These are phyloP conservation scores for Antheraea assamensis DNA, from an alignment of 2,888 invertebrate species.

Conservation along the genomic window DNA sequence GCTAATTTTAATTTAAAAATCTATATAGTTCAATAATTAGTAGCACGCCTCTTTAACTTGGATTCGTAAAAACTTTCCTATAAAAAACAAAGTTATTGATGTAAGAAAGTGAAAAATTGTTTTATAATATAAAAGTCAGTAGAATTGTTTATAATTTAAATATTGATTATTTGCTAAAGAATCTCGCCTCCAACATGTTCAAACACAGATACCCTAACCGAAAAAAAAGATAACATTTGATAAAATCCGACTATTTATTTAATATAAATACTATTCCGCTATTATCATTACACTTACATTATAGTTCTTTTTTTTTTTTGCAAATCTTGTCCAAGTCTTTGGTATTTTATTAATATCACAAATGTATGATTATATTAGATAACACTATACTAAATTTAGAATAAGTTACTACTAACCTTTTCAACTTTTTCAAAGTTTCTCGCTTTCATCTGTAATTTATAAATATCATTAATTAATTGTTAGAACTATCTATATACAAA, in stretches of 20 bases:
- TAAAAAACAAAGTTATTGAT: too few species aligned
- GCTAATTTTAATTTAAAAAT: too few species aligned
- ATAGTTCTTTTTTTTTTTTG: conserved; percentile 11
- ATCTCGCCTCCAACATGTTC: conserved; percentile 77
- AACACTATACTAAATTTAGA: conserved; percentile 38
- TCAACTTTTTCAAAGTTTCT: conserved; percentile 99
- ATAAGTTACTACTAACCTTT: conserved; percentile 91
- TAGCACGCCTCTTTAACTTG: too few species aligned
- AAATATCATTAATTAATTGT: conserved; percentile 10
- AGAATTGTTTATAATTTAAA: not conserved
- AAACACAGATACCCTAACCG: conserved; percentile 77
- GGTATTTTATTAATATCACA: conserved; percentile 39
- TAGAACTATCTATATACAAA: not conserved
- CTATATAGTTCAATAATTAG: too few species aligned
- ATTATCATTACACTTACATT: conserved; percentile 11
- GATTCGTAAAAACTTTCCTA: too few species aligned
- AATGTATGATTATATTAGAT: conserved; percentile 28
- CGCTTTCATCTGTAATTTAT: conserved; percentile 93
- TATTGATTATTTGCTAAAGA: conserved; percentile 44
- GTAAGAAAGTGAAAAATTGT: too few species aligned
- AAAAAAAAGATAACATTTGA: conserved; percentile 66
- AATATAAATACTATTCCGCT: conserved; percentile 45
- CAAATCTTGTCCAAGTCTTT: conserved; percentile 6
- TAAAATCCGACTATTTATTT: conserved; percentile 58
- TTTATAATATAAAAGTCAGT: not conserved